phyloP scores from a whole-genome alignment of 1,140 invertebrate genomes.

The Drosophila parvula region DNA sequence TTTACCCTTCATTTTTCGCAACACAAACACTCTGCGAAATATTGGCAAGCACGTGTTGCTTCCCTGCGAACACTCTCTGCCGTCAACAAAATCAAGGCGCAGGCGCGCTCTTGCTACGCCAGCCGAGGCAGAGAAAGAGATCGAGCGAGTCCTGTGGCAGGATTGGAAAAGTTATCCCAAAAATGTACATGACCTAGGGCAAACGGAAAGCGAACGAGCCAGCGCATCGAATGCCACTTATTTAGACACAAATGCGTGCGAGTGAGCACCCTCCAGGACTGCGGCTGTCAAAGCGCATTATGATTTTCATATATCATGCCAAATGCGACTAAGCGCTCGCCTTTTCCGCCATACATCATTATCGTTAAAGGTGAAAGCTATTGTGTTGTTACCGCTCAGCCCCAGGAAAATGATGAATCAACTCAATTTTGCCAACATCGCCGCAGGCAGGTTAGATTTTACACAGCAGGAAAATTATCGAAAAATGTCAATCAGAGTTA shows the following conservation, averaged over 20 bases:
- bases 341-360: conserved; percentile 25
- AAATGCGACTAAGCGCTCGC: conserved; percentile 46
- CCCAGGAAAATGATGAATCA: conserved; percentile 54
- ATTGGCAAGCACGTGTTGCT: conserved; percentile 70
- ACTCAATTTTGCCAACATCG: conserved; percentile 44
- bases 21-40: conserved; percentile 18
- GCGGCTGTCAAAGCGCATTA: conserved; percentile 70
- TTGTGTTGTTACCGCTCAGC: conserved; percentile 19
- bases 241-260: conserved; percentile 38
- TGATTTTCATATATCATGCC: conserved; percentile 73
- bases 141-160: conserved; percentile 18
- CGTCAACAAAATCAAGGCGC: conserved; percentile 58
- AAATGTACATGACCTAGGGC: conserved; percentile 72
- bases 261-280: conserved; percentile 37
- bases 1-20: conserved; percentile 56
- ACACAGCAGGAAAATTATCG: background rate
- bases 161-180: conserved; percentile 47
- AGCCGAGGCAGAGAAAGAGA: conserved; percentile 18
- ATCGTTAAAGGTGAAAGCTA: conserved; percentile 37
- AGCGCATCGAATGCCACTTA: conserved; percentile 54
- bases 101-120: conserved; percentile 61
- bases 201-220: conserved; percentile 49
- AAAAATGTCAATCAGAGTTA: background rate
- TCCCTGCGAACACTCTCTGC: conserved; percentile 37
- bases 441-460: background rate